Base-by-base conservation (phyloP, 2,797 vertebrate genomes). In the Tenualosa ilisha region DNA sequence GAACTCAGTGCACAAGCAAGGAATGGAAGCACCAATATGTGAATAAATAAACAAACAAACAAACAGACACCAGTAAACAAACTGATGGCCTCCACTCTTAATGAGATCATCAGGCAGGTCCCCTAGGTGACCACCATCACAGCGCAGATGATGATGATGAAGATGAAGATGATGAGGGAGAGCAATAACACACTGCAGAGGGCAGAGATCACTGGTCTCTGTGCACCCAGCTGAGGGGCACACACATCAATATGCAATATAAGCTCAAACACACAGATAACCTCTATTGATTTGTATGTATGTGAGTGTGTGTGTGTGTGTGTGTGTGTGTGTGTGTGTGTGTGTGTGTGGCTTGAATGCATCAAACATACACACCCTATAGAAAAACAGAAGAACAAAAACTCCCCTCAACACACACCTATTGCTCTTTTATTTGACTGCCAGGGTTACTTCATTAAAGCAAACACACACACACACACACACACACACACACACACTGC, bases 171-270 rank as follows among this genome's bases (percentile, higher is more conserved):
- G 83, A 86, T 84, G 83, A 88, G 86, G 86, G 56, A 63, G 84
- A 81, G 81, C 87, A 86, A 85, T 88, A 88, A 85, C 20, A 83
- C 83, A 81, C 81, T 53, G 22, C 85, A 82, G 56, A 22, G 81
- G 85, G 82, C 82, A 56, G 54, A 6, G 46, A 46, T 84, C 51
- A 54, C 15, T 26, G 65, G 68, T 24, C 82, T 40, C 43, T 59
- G 17, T 22, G 56, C 6, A 0, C 51, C 75, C 50, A 72, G 83
- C 81, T 26, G 54, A n/a, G 6, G 17, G 24, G 51, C 72, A 63
- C 37, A 79, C 82, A 86, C 85, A 85, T 88, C 87, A 86, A 88
- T 88, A 88, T 88, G 87, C 84, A 88, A 88, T 88, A 86, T 85
- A 83, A 84, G 81, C 37, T 49, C 65, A 65, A 49, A 65, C 54